Percentiles rank a stretch among this genome's conserved stretches.
Conservation (phyloP, 2,888 invertebrate genomes). For the Lasioglossum malachurum region DNA sequence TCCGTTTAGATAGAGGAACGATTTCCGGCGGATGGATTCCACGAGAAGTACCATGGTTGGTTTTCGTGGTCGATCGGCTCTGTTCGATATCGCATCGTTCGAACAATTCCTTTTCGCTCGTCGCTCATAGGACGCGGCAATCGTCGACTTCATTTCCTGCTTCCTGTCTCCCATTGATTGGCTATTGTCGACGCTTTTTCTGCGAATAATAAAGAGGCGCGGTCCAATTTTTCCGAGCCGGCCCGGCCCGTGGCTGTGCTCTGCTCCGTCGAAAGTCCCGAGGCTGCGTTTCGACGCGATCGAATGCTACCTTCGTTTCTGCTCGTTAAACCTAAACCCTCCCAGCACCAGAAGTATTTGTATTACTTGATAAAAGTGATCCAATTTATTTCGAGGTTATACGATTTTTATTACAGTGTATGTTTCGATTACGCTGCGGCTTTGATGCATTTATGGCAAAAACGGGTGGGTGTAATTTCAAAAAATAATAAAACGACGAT, state of each 20-base stretch:
- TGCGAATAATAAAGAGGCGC: conserved; percentile 57
- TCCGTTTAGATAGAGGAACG: not conserved
- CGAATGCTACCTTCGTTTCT: not conserved
- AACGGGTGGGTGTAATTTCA: too few relatives aligned
- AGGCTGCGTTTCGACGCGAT: not conserved
- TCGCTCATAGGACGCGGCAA: conserved; percentile 9
- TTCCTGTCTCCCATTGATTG: conserved; percentile 46
- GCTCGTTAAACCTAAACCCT: not conserved
- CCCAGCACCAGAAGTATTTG: not conserved
- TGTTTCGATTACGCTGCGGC: too few relatives aligned
- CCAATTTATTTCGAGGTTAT: too few relatives aligned
- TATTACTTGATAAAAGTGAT: not conserved
- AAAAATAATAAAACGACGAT: too few relatives aligned
- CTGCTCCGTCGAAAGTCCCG: not conserved
- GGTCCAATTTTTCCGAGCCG: conserved; percentile 49
- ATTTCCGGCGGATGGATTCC: not conserved
- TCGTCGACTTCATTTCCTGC: conserved; percentile 52
- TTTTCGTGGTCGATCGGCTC: not conserved
- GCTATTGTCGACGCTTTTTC: conserved; percentile 57
- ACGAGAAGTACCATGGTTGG: not conserved
- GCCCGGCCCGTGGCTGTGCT: not conserved
- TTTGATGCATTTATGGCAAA: too few relatives aligned
- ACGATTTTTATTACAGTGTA: too few relatives aligned
- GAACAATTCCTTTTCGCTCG: not conserved
- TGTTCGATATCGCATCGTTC: not conserved